Percentiles rank a stretch among this genome's conserved stretches.
phyloP scores from a whole-genome alignment of 1,140 invertebrate species.

The Aphelenchoides avenae region DNA sequence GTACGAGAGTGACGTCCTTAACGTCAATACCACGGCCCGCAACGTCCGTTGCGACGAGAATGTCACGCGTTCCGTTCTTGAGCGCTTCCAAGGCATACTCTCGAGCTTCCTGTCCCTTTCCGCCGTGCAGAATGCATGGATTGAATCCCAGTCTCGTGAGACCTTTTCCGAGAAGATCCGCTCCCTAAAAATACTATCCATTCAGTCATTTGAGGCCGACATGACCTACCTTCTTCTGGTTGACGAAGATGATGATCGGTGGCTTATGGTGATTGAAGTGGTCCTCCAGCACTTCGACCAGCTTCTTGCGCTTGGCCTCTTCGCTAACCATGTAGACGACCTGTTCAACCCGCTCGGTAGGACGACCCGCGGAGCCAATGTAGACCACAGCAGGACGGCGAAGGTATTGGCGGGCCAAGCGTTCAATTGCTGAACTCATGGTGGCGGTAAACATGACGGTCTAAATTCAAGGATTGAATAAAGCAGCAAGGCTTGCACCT shows the following conservation, averaged over 20 bases:
- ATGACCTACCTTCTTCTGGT: slow-evolving; percentile 79
- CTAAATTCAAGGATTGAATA: slow-evolving; percentile 61
- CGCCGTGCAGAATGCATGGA: slow-evolving; percentile 93
- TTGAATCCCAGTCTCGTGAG: slow-evolving; percentile 94
- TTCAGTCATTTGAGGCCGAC: slow-evolving; percentile 22
- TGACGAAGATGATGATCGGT: slow-evolving; percentile 98
- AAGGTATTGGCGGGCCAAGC: slow-evolving; percentile 87
- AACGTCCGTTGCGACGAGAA: slow-evolving; percentile 98
- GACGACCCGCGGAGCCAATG: slow-evolving; percentile 88
- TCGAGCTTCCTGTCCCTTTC: slow-evolving; percentile 98
- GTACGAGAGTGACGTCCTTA: slow-evolving; percentile 81
- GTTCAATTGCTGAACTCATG: slow-evolving; percentile 95
- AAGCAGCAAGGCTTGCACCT: slow-evolving; percentile 12
- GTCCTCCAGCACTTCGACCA: slow-evolving; percentile 65
- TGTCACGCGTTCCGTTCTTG: slow-evolving; percentile 81
- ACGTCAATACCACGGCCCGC: slow-evolving; percentile 99
- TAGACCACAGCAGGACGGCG: slow-evolving; percentile 93
- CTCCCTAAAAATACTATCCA: slow-evolving; percentile 72
- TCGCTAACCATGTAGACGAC: slow-evolving; percentile 91
- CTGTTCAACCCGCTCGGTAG: slow-evolving; percentile 94
- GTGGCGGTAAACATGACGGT: slow-evolving; percentile 99
- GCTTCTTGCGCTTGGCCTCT: slow-evolving; percentile 76
- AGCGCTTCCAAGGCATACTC: slow-evolving; percentile 92
- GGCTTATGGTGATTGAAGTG: slow-evolving; percentile 73
- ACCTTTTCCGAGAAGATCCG: slow-evolving; percentile 91